A percentile compares a stretch with the other conserved stretches of the same genome.
Conservation (phyloP, 2,797 vertebrate genomes). For the Sphaeramia orbicularis region DNA sequence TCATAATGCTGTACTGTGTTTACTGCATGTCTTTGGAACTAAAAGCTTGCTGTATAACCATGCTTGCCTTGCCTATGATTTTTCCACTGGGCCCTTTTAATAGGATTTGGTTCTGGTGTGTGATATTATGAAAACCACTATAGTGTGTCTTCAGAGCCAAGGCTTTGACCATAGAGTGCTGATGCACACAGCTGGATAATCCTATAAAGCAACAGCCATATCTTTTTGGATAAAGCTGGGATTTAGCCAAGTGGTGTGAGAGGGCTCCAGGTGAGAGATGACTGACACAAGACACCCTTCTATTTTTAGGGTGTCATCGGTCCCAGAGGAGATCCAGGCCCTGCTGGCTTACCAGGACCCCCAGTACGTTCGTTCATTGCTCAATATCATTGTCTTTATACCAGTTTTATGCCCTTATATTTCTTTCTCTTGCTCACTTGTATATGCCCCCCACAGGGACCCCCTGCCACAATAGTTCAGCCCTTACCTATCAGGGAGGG, state of each 20-base stretch:
- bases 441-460: conserved; percentile 81
- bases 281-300: conserved; percentile 55
- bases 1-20: conserved; percentile 64
- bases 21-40: conserved; percentile 59
- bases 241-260: conserved; percentile 55
- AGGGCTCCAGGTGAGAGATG: conserved; percentile 54
- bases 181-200: conserved; percentile 80
- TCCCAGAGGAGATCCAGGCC: conserved; percentile 86
- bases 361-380: conserved; percentile 80
- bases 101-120: conserved; percentile 75
- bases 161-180: conserved; percentile 70
- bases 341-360: conserved; percentile 83
- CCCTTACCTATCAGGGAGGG: conserved; percentile 82
- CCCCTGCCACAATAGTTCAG: conserved; percentile 79
- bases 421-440: conserved; percentile 17
- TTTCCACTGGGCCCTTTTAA: conserved; percentile 67
- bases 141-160: conserved; percentile 65
- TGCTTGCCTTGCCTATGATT: conserved; percentile 62
- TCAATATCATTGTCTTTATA: conserved; percentile 14
- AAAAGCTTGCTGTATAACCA: conserved; percentile 55
- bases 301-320: conserved; percentile 85
- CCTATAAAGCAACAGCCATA: conserved; percentile 68
- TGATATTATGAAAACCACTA: conserved; percentile 71
- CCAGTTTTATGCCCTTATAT: conserved; percentile 12
- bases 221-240: conserved; percentile 58